Evolutionary conservation across 2,113 vertebrate species (phyloP).

Genomic region (Megaleporinus macrocephalus): DNA sequence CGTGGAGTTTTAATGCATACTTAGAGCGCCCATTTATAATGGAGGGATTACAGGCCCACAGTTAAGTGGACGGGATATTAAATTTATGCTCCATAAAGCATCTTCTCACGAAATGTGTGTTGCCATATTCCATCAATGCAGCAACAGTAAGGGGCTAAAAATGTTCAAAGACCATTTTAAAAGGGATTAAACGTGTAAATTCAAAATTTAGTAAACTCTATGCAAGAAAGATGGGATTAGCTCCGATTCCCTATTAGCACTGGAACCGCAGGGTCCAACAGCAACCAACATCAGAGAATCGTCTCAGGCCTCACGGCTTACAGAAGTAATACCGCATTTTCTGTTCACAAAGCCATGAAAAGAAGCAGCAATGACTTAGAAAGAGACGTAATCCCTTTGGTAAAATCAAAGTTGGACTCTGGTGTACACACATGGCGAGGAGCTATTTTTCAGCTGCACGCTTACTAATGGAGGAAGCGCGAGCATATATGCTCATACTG

Average conservation of each 20-base stretch:
- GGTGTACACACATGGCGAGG: slow-evolving; percentile 29
- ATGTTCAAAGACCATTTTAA: slow-evolving; percentile 56
- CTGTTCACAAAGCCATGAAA: slow-evolving; percentile 51
- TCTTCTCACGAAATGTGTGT: slow-evolving; percentile 39
- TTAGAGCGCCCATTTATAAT: slow-evolving; percentile 41
- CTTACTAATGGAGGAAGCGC: slow-evolving; percentile 31
- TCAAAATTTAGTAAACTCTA: slow-evolving; percentile 53
- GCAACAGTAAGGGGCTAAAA: slow-evolving; percentile 54
- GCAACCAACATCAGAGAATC: slow-evolving; percentile 56
- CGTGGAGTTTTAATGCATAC: slow-evolving; percentile 45
- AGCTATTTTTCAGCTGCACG: slow-evolving; percentile 46
- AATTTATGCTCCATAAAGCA: slow-evolving; percentile 47
- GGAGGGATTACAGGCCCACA: slow-evolving; percentile 42
- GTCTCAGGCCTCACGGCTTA: slow-evolving; percentile 46
- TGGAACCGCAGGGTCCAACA: slow-evolving; percentile 47
- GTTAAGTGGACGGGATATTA: slow-evolving; percentile 54
- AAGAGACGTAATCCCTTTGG: slow-evolving; percentile 49
- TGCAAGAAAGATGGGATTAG: slow-evolving; percentile 52
- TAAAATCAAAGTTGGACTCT: slow-evolving; percentile 47
- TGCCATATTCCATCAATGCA: slow-evolving; percentile 39
- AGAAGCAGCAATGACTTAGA: slow-evolving; percentile 50
- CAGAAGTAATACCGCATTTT: slow-evolving; percentile 47
- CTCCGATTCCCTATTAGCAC: slow-evolving; percentile 52
- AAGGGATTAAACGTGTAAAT: slow-evolving; percentile 61
- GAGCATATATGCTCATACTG: slow-evolving; percentile 1